Conservation (phyloP, 2,113 vertebrate genomes). For the Tupaia tana region DNA sequence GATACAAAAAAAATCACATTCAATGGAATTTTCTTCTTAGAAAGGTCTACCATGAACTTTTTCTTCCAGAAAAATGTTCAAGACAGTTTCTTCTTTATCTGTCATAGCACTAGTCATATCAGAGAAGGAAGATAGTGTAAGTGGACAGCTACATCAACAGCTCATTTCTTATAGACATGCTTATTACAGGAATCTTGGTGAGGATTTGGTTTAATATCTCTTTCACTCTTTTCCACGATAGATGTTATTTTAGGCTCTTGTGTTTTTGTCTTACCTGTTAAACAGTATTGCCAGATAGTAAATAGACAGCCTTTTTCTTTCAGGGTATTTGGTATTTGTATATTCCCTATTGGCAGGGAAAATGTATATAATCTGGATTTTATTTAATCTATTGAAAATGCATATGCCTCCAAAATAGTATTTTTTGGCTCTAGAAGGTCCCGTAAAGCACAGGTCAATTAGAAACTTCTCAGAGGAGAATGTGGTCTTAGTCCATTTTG, state of each 20-base stretch:
- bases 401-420: neutral
- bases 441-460: neutral
- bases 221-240: neutral
- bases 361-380: neutral
- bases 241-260: neutral
- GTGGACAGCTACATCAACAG: neutral
- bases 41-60: neutral
- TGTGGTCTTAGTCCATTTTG: no score
- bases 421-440: neutral
- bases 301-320: neutral
- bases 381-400: neutral
- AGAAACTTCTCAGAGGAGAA: neutral
- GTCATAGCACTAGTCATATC: neutral
- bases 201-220: neutral
- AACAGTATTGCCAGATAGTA: neutral
- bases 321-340: neutral
- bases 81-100: neutral
- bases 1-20: neutral
- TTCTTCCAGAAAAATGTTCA: neutral
- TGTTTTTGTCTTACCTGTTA: neutral
- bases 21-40: neutral
- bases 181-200: neutral
- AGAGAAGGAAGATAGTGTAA: neutral
- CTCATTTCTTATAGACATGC: neutral
- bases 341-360: neutral